Evolutionary conservation across 1,140 invertebrate species (phyloP).

Genomic region (Drosophila pseudoananassae): DNA sequence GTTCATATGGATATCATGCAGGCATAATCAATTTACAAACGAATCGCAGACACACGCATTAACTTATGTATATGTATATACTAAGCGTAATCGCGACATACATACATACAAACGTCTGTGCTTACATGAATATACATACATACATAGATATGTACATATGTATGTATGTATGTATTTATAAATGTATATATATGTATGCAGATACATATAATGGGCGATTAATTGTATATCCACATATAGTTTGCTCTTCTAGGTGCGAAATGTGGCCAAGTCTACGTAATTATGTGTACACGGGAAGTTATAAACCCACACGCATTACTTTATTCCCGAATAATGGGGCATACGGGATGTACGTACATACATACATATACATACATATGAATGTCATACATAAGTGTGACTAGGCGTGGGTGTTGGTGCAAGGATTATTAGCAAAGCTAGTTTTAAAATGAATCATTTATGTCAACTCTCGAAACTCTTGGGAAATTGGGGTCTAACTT

Average conservation of each 20-base stretch:
- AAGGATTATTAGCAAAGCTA: slow-evolving; percentile 41
- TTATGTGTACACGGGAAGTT: slow-evolving; percentile 27
- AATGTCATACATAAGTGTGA: slow-evolving; percentile 21
- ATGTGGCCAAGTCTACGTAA: slow-evolving; percentile 20
- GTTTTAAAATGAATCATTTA: slow-evolving; percentile 37
- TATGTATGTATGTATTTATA: neutral
- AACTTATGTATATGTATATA: slow-evolving; percentile 5
- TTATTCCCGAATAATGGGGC: slow-evolving; percentile 25
- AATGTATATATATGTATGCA: slow-evolving; percentile 17
- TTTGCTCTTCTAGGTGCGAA: slow-evolving; percentile 29
- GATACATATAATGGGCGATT: slow-evolving; percentile 39
- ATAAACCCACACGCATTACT: slow-evolving; percentile 26
- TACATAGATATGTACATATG: slow-evolving; percentile 26
- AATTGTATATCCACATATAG: slow-evolving; percentile 37
- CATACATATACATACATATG: neutral
- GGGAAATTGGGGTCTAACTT: neutral
- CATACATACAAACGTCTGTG: slow-evolving; percentile 38
- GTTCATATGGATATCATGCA: slow-evolving; percentile 29
- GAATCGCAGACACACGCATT: slow-evolving; percentile 20
- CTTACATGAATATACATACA: slow-evolving; percentile 32
- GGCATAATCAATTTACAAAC: slow-evolving; percentile 48
- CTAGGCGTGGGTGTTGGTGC: slow-evolving; percentile 32
- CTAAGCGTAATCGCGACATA: slow-evolving; percentile 12
- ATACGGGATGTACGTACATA: slow-evolving; percentile 1
- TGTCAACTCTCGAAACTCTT: neutral